Evolutionary conservation across 2,113 vertebrate species (phyloP).

Genomic region (Bathybates hornii): DNA sequence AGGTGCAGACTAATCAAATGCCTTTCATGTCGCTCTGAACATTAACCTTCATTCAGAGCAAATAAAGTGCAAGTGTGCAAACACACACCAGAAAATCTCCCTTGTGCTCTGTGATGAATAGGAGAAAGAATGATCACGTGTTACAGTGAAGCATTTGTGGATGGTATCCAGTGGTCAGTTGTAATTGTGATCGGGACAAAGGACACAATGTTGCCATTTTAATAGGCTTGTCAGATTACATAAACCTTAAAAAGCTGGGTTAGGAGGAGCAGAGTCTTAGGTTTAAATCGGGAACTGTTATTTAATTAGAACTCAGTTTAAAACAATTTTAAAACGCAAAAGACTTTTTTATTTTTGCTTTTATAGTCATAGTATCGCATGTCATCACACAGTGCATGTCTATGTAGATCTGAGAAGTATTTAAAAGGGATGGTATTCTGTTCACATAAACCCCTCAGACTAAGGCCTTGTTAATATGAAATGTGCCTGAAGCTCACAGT

Average conservation of each 20-base stretch:
- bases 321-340: background rate
- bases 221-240: background rate
- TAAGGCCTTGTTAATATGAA: slow-evolving; percentile 21
- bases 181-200: background rate
- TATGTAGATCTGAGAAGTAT: slow-evolving; percentile 18
- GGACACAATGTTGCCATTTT: background rate
- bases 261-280: background rate
- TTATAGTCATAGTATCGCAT: background rate
- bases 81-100: background rate
- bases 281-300: background rate
- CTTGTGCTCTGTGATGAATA: background rate
- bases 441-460: slow-evolving; percentile 23
- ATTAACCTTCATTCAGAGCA: slow-evolving; percentile 49
- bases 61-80: slow-evolving; percentile 21
- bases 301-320: background rate
- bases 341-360: background rate
- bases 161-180: background rate
- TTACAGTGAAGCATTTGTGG: background rate
- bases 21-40: slow-evolving; percentile 32
- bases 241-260: background rate
- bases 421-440: slow-evolving; percentile 19
- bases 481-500: slow-evolving; percentile 44
- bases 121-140: slow-evolving; percentile 4
- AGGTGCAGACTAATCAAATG: slow-evolving; percentile 39
- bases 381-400: background rate